Evolutionary conservation across 2,888 invertebrate genomes (phyloP).

Genomic region (Nebria brevicollis): DNA sequence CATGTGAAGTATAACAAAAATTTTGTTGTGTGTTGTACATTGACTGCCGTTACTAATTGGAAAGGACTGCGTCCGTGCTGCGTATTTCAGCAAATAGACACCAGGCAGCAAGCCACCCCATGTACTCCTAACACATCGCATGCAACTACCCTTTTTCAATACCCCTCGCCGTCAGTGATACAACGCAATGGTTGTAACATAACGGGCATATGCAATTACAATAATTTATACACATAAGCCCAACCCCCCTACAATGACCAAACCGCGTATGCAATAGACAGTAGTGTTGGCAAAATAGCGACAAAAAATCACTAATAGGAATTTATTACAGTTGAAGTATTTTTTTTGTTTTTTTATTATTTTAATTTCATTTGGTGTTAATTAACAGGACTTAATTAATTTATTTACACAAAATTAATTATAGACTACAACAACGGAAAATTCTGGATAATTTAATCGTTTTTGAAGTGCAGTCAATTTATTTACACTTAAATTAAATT

Average conservation of each 20-base stretch:
- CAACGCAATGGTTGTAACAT: background rate
- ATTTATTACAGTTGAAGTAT: background rate
- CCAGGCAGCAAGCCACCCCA: background rate
- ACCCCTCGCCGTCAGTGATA: background rate
- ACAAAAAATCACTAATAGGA: background rate
- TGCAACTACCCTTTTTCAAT: background rate
- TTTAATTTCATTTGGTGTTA: background rate
- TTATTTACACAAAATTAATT: no score
- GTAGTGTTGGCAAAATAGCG: background rate
- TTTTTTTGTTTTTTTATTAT: background rate
- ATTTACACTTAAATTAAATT: no score
- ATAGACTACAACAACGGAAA: no score
- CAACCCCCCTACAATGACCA: background rate
- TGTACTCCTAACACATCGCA: background rate
- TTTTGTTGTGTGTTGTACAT: conserved; percentile 14
- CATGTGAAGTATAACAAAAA: background rate
- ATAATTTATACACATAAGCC: conserved; percentile 12
- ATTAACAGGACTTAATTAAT: background rate
- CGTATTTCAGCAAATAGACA: conserved; percentile 15
- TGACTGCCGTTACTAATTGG: conserved; percentile 13
- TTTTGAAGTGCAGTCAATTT: no score
- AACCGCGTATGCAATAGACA: background rate
- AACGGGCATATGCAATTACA: conserved; percentile 8
- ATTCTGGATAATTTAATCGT: no score
- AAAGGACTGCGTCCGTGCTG: conserved; percentile 13